Conservation (phyloP, 2,797 vertebrate species). For the Danio kyathit region DNA sequence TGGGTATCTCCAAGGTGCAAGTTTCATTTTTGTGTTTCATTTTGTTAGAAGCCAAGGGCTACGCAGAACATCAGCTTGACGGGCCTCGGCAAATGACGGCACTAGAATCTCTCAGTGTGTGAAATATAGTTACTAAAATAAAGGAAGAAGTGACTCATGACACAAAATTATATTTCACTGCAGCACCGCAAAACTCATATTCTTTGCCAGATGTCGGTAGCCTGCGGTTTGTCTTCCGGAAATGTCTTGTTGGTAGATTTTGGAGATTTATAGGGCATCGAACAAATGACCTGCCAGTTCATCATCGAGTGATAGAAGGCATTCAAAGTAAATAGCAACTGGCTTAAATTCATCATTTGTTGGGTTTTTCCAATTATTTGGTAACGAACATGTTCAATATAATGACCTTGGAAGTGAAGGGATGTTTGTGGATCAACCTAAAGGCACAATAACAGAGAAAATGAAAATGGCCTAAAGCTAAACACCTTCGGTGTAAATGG, state of each 20-base stretch:
- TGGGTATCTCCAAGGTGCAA: slow-evolving; percentile 61
- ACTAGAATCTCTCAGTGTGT: slow-evolving; percentile 17
- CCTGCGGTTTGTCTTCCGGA: slow-evolving; percentile 30
- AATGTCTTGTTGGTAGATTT: slow-evolving; percentile 32
- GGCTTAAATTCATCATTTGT: slow-evolving; percentile 5
- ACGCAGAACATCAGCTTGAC: slow-evolving; percentile 60
- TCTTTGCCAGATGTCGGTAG: slow-evolving; percentile 19
- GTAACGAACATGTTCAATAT: slow-evolving; percentile 48
- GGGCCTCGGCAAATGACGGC: slow-evolving; percentile 6
- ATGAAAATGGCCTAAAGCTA: slow-evolving; percentile 31
- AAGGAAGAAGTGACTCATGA: slow-evolving; percentile 29
- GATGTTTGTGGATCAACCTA: slow-evolving; percentile 27
- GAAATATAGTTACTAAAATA: slow-evolving; percentile 36
- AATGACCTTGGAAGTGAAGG: slow-evolving; percentile 20
- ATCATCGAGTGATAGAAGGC: slow-evolving; percentile 30
- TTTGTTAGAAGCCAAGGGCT: slow-evolving; percentile 62
- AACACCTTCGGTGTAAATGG: slow-evolving; percentile 29
- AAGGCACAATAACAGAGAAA: slow-evolving; percentile 1
- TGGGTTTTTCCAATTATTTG: slow-evolving; percentile 22
- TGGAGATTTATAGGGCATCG: slow-evolving; percentile 34
- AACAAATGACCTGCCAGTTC: slow-evolving; percentile 14
- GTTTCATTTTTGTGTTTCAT: slow-evolving; percentile 68
- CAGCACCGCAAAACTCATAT: slow-evolving; percentile 29
- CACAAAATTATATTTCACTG: slow-evolving; percentile 32
- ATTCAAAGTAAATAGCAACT: neutral